phyloP scores from a whole-genome alignment of 2,888 invertebrate species.

The Drosophila maculinotata region DNA sequence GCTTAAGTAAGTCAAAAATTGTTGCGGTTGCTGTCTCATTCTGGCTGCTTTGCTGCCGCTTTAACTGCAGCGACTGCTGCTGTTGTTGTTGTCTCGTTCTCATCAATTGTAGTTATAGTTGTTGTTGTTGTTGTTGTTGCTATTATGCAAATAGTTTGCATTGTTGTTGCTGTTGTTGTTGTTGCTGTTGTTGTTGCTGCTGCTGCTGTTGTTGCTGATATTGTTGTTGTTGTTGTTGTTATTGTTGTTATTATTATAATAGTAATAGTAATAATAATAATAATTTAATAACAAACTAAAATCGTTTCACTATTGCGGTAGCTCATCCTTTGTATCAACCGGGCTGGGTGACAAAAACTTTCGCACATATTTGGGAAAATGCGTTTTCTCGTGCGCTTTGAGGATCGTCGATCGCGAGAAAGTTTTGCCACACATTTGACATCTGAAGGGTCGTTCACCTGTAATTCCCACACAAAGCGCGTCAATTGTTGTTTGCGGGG shows the following conservation, averaged over 20 bases:
- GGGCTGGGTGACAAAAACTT: constrained; percentile 95
- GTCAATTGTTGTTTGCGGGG: constrained; percentile 14
- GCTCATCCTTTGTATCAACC: constrained; percentile 93
- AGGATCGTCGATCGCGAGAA: constrained; percentile 95
- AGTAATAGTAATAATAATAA: constrained; percentile 85
- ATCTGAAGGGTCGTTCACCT: constrained; percentile 95
- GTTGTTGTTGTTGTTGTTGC: constrained; percentile 29
- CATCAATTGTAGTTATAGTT: constrained; percentile 66
- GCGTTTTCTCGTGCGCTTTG: constrained; percentile 96
- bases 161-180: constrained; percentile 29
- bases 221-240: constrained; percentile 64
- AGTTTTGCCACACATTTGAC: constrained; percentile 95
- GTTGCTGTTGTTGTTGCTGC: constrained; percentile 30
- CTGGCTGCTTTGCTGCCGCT: constrained; percentile 20
- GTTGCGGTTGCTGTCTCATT: constrained; percentile 63
- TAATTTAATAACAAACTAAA: constrained; percentile 85
- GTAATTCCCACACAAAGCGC: constrained; percentile 18
- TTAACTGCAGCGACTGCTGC: constrained; percentile 5
- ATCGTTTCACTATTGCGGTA: constrained; percentile 89
- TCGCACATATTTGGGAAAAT: constrained; percentile 95
- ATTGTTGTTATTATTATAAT: constrained; percentile 81
- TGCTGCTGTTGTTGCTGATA: constrained; percentile 47
- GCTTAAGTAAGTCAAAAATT: constrained; percentile 70
- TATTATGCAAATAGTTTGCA: constrained; percentile 38
- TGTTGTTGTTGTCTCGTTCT: constrained; percentile 39